Conservation (phyloP, 2,888 invertebrate genomes). For the Vesta saturnalis region DNA sequence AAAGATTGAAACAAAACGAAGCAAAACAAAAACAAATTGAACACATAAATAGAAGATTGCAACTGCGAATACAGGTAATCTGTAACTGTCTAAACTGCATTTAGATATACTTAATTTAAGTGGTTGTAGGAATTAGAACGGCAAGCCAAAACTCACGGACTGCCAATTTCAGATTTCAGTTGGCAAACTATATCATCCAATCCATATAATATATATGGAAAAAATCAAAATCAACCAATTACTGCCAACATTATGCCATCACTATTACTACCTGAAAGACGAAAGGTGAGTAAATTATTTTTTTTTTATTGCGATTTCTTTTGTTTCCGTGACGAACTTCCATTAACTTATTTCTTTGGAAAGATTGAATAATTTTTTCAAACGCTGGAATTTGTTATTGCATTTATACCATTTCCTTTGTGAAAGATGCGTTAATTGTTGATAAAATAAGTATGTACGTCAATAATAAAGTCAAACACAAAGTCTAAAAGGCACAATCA, state of each 20-base stretch:
- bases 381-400: no score
- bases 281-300: conserved; percentile 55
- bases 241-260: conserved; percentile 54
- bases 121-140: conserved; percentile 76
- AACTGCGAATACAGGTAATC: conserved; percentile 83
- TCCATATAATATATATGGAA: conserved; percentile 60
- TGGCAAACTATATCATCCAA: conserved; percentile 64
- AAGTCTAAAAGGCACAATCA: no score
- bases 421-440: no score
- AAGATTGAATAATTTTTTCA: no score
- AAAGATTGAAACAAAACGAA: conserved; percentile 79
- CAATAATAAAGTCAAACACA: no score
- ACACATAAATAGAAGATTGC: conserved; percentile 81
- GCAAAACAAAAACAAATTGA: conserved; percentile 83
- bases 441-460: no score
- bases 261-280: conserved; percentile 59
- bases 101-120: not conserved
- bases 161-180: conserved; percentile 72
- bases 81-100: not conserved
- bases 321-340: no score
- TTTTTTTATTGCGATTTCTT: not conserved
- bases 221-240: conserved; percentile 55
- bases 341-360: no score
- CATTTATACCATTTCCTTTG: no score
- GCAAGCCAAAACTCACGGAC: conserved; percentile 78